Percentiles rank a stretch among this genome's conserved stretches.
Conservation (phyloP, 2,888 invertebrate genomes). For the Heliconius hortense region DNA sequence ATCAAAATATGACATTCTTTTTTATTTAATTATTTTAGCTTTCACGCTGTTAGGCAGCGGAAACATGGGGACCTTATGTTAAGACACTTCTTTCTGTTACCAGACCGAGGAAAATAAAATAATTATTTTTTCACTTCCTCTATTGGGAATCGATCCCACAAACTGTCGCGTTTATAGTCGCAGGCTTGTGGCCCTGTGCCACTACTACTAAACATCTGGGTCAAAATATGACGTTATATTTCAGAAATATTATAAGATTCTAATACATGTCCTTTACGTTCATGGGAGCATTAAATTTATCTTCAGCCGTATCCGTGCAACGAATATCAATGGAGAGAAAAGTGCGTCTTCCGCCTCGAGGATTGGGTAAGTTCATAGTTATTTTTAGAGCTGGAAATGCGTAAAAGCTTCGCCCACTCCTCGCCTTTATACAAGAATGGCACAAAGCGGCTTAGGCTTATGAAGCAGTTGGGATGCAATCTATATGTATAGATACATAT, state of each 20-base stretch:
- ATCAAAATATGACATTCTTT: neutral
- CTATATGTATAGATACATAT: neutral
- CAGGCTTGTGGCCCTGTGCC: too few species aligned
- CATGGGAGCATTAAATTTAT: slow-evolving; percentile 21
- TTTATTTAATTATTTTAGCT: too few species aligned
- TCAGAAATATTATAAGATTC: neutral
- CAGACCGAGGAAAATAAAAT: too few species aligned
- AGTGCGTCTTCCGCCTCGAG: slow-evolving; percentile 22
- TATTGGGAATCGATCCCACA: too few species aligned
- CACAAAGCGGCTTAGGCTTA: slow-evolving; percentile 17
- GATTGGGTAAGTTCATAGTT: slow-evolving; percentile 26
- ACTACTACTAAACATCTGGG: too few species aligned
- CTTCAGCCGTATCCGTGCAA: slow-evolving; percentile 6
- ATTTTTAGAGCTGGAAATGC: slow-evolving; percentile 30
- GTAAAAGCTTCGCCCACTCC: slow-evolving; percentile 25
- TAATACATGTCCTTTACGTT: slow-evolving; percentile 9
- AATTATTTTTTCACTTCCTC: too few species aligned
- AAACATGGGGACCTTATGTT: too few species aligned
- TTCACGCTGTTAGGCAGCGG: too few species aligned
- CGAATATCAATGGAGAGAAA: slow-evolving; percentile 22
- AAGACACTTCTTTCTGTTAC: too few species aligned
- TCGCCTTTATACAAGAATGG: slow-evolving; percentile 18
- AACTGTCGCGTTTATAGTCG: too few species aligned
- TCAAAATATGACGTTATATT: neutral
- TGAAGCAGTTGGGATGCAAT: neutral